phyloP scores from a whole-genome alignment of 2,888 invertebrate genomes.

The Ptilodon capucinus region DNA sequence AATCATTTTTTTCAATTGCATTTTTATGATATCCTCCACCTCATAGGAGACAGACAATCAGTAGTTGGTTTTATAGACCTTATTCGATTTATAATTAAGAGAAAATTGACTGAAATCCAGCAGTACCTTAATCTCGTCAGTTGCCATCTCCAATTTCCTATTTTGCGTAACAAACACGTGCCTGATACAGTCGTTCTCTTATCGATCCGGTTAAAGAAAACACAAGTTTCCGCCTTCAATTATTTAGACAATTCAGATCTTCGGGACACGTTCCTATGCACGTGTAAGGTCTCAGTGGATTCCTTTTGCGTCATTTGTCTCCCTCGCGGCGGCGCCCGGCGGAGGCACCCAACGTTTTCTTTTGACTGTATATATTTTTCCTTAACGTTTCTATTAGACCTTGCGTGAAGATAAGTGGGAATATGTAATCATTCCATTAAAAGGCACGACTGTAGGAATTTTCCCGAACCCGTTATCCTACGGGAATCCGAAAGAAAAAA shows the following conservation, averaged over 20 bases:
- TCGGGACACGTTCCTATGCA: constrained; percentile 1
- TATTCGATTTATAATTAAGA: no score
- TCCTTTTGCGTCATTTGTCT: constrained; percentile 36
- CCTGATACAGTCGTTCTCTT: background rate
- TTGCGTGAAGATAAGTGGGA: constrained; percentile 37
- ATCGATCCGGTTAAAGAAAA: background rate
- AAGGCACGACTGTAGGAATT: constrained; percentile 60
- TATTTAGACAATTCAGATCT: background rate
- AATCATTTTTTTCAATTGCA: no score
- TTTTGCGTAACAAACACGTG: background rate
- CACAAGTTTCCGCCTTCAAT: background rate
- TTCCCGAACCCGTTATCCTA: constrained; percentile 61
- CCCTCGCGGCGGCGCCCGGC: constrained; percentile 33
- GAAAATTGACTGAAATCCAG: no score
- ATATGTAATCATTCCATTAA: constrained; percentile 71
- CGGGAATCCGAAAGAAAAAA: constrained; percentile 66
- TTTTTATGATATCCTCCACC: no score
- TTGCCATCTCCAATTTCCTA: no score
- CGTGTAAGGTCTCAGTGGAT: constrained; percentile 18
- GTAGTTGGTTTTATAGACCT: no score
- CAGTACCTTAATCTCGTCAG: no score
- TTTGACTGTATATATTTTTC: constrained; percentile 20
- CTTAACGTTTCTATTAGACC: constrained; percentile 17
- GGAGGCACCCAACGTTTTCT: constrained; percentile 32
- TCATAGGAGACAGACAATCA: no score